phyloP scores from a whole-genome alignment of 2,113 vertebrate genomes.

The Meriones unguiculatus region DNA sequence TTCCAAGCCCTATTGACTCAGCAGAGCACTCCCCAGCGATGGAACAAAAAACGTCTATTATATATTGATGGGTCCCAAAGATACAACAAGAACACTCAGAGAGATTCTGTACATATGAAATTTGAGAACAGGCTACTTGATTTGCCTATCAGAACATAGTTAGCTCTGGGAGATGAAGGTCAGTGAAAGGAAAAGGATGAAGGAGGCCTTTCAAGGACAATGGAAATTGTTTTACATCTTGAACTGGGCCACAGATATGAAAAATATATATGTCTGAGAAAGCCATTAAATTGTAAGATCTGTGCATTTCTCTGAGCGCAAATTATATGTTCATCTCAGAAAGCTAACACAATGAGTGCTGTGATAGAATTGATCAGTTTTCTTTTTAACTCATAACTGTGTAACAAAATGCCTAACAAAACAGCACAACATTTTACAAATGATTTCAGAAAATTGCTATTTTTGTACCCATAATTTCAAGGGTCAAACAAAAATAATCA shows the following conservation, averaged over 20 bases:
- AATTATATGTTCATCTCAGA: background rate
- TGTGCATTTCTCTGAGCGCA: background rate
- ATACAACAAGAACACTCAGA: background rate
- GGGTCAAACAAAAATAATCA: conserved; percentile 25
- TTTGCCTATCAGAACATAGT: background rate
- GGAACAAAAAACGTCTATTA: background rate
- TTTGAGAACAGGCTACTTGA: background rate
- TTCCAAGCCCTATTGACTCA: background rate
- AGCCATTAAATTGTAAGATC: background rate
- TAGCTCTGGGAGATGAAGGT: background rate
- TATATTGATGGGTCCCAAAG: background rate
- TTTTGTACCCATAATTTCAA: conserved; percentile 26
- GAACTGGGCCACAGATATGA: background rate
- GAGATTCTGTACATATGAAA: background rate
- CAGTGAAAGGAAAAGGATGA: background rate
- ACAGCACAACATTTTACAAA: background rate
- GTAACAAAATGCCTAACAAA: conserved; percentile 13
- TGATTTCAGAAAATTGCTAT: conserved; percentile 36
- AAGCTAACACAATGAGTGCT: background rate
- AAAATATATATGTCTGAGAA: background rate
- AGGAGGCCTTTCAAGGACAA: background rate
- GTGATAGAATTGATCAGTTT: background rate
- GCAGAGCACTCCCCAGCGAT: background rate
- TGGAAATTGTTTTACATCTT: background rate
- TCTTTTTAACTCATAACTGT: background rate